Conservation (phyloP, 1,140 invertebrate genomes). For the Euura lappo region DNA sequence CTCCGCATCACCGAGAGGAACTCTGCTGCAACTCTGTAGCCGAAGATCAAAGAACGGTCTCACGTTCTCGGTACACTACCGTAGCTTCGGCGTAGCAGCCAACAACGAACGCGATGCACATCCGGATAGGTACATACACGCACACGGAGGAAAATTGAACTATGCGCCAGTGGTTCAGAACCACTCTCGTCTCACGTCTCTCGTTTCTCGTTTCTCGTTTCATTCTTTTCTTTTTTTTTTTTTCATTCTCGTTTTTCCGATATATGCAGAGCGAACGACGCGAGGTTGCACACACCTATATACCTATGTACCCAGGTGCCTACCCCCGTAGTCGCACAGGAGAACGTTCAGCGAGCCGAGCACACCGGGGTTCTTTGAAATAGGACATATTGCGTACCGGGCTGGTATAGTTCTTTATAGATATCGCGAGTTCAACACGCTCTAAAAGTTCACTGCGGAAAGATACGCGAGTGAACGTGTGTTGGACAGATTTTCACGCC, state of each 20-base stretch:
- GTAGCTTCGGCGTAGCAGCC: no score
- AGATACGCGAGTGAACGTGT: no score
- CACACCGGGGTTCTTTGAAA: background rate
- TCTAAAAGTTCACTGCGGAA: background rate
- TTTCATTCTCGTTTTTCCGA: no score
- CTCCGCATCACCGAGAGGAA: background rate
- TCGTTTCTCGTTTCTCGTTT: no score
- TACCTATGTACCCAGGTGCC: no score
- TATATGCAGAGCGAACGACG: no score
- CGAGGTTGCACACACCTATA: no score
- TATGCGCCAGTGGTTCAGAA: background rate
- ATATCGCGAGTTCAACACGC: background rate
- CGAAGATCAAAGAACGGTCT: background rate
- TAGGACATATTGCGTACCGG: background rate
- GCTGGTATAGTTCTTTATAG: background rate
- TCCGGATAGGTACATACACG: background rate
- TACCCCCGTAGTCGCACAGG: no score
- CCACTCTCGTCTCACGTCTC: no score
- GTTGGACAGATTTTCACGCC: no score
- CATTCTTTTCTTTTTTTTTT: no score
- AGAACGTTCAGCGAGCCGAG: background rate
- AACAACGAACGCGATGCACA: background rate
- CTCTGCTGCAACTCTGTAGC: no score
- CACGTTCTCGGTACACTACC: background rate
- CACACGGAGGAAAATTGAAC: background rate